Conservation (phyloP, 1,140 invertebrate genomes). For the Bicyclus anynana region DNA sequence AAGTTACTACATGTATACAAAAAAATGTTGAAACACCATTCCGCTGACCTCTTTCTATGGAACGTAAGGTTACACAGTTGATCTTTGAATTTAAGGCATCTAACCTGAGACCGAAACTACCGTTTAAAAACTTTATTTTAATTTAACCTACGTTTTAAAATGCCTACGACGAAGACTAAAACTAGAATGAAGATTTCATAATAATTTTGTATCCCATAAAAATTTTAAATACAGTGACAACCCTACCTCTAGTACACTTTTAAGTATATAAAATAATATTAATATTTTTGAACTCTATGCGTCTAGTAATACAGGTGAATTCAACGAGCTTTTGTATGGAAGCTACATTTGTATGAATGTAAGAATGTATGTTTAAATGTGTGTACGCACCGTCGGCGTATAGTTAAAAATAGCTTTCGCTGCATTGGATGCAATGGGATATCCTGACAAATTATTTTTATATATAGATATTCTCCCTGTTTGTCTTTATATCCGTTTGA, state of each 20-base stretch:
- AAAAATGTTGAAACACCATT: too few relatives aligned
- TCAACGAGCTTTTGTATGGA: neutral
- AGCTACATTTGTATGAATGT: neutral
- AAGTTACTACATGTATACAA: too few relatives aligned
- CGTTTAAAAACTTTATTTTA: too few relatives aligned
- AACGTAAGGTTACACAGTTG: too few relatives aligned
- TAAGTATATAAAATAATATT: slow-evolving; percentile 15
- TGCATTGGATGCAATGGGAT: slow-evolving; percentile 57
- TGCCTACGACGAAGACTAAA: slow-evolving; percentile 5
- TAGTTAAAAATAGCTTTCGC: slow-evolving; percentile 50
- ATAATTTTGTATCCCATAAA: too few relatives aligned
- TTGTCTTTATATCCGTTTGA: slow-evolving; percentile 52
- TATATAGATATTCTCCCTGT: slow-evolving; percentile 42
- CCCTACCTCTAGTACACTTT: neutral
- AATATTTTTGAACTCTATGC: slow-evolving; percentile 27
- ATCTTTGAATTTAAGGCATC: too few relatives aligned
- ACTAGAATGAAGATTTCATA: too few relatives aligned
- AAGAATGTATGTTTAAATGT: slow-evolving; percentile 12
- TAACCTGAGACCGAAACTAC: too few relatives aligned
- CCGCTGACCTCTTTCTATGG: too few relatives aligned
- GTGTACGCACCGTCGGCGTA: slow-evolving; percentile 24
- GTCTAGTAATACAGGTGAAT: slow-evolving; percentile 23
- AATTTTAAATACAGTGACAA: too few relatives aligned
- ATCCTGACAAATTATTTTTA: slow-evolving; percentile 73
- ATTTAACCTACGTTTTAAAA: too few relatives aligned